phyloP scores from a whole-genome alignment of 2,797 vertebrate species.

The Aulostomus chinensis region DNA sequence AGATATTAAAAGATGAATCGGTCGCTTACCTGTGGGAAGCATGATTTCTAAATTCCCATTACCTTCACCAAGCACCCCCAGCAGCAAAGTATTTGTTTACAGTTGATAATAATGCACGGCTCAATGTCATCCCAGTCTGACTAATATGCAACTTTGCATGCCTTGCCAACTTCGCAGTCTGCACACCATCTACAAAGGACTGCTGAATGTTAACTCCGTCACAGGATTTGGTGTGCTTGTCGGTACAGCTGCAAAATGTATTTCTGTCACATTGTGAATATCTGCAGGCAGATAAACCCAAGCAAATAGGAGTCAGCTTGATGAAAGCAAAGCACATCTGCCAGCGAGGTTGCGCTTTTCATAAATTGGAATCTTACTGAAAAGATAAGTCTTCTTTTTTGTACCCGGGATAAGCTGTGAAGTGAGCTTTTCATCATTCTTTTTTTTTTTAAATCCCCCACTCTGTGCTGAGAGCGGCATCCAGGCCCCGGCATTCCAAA shows the following conservation, averaged over 20 bases:
- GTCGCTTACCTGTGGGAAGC: slow-evolving; percentile 21
- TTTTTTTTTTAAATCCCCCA: background rate
- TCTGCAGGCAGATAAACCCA: slow-evolving; percentile 71
- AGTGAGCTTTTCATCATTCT: slow-evolving; percentile 68
- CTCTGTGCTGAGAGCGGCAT: slow-evolving; percentile 12
- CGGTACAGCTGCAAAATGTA: slow-evolving; percentile 71
- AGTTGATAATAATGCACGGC: slow-evolving; percentile 25
- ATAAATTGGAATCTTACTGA: slow-evolving; percentile 74
- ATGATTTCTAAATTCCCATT: background rate
- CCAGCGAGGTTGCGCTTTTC: slow-evolving; percentile 71
- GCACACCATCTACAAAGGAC: slow-evolving; percentile 46
- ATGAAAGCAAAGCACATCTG: slow-evolving; percentile 74
- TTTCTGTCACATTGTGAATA: slow-evolving; percentile 73
- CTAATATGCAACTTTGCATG: slow-evolving; percentile 67
- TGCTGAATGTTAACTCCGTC: slow-evolving; percentile 40
- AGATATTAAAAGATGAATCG: slow-evolving; percentile 11
- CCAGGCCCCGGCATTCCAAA: slow-evolving; percentile 3
- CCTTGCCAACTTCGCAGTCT: slow-evolving; percentile 63
- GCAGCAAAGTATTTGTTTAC: slow-evolving; percentile 39
- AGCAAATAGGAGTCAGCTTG: slow-evolving; percentile 72
- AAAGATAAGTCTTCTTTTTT: slow-evolving; percentile 74
- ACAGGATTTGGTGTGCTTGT: slow-evolving; percentile 52
- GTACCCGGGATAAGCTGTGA: slow-evolving; percentile 63
- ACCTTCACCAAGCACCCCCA: slow-evolving; percentile 9
- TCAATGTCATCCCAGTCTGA: slow-evolving; percentile 48